Evolutionary conservation across 2,113 vertebrate species (phyloP).

Genomic region (Meleagris gallopavo): DNA sequence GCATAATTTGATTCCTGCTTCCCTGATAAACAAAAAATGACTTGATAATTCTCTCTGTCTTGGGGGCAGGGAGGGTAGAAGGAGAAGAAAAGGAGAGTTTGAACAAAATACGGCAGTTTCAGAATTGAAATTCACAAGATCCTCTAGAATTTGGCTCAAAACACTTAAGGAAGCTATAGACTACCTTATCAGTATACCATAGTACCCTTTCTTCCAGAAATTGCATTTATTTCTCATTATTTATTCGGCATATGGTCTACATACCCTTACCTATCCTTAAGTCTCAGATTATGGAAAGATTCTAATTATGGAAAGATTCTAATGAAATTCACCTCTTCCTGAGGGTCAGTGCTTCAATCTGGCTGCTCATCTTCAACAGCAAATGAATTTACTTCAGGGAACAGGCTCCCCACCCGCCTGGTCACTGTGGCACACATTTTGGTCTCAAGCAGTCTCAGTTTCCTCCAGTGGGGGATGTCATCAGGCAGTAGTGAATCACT

Average conservation of each 20-base stretch:
- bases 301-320: background rate
- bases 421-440: fast-evolving
- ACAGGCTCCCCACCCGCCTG: fast-evolving
- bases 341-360: background rate
- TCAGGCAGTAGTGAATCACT: background rate
- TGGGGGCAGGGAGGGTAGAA: background rate
- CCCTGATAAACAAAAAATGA: background rate
- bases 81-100: background rate
- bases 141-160: background rate
- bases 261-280: background rate
- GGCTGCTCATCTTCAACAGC: background rate
- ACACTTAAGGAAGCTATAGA: fast-evolving
- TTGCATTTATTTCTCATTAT: background rate
- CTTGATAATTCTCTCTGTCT: background rate
- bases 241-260: background rate
- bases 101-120: background rate
- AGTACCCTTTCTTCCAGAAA: background rate
- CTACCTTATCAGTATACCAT: background rate
- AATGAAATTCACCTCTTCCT: background rate
- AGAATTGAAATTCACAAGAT: background rate
- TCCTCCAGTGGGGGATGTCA: background rate
- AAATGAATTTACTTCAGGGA: no score
- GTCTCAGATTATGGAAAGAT: background rate
- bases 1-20: conserved; percentile 5
- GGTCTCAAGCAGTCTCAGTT: background rate